phyloP scores from a whole-genome alignment of 2,888 invertebrate species.

The Acheta domesticus region DNA sequence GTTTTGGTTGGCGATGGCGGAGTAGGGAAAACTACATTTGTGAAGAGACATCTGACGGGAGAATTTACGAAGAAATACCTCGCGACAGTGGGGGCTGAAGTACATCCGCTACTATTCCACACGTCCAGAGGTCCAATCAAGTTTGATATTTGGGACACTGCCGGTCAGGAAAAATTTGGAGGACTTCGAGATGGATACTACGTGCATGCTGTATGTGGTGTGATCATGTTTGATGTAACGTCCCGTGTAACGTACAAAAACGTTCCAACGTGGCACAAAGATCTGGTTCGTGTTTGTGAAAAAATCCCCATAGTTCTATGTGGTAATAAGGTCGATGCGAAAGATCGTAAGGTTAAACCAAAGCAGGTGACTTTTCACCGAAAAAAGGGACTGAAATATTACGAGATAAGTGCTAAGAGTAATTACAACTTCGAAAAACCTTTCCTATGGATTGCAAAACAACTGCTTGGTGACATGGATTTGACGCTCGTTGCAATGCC shows the following conservation, averaged over 20 bases:
- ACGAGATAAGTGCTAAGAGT: constrained; percentile 63
- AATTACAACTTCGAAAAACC: constrained; percentile 69
- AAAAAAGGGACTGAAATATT: constrained; percentile 60
- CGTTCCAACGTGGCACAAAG: constrained; percentile 63
- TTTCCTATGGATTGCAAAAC: constrained; percentile 62
- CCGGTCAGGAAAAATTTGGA: constrained; percentile 63
- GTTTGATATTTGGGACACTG: constrained; percentile 65
- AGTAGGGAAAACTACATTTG: constrained; percentile 63
- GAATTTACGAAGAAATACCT: constrained; percentile 67
- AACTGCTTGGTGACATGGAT: constrained; percentile 61
- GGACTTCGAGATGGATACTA: constrained; percentile 63
- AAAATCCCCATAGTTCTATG: constrained; percentile 62
- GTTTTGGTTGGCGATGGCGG: constrained; percentile 63
- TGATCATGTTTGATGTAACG: constrained; percentile 64
- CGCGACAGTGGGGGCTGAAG: constrained; percentile 63
- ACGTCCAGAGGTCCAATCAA: constrained; percentile 59
- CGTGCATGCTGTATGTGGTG: constrained; percentile 62
- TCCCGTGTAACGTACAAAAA: constrained; percentile 65
- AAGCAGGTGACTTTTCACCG: constrained; percentile 62
- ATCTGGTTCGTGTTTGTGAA: constrained; percentile 62
- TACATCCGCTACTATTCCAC: constrained; percentile 61
- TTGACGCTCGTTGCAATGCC: constrained; percentile 62
- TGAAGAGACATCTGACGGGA: constrained; percentile 61
- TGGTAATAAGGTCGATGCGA: constrained; percentile 64
- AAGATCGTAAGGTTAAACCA: constrained; percentile 63